Percentiles rank a stretch among this genome's conserved stretches.
phyloP scores from a whole-genome alignment of 2,888 invertebrate genomes.

The Aporophyla lueneburgensis region DNA sequence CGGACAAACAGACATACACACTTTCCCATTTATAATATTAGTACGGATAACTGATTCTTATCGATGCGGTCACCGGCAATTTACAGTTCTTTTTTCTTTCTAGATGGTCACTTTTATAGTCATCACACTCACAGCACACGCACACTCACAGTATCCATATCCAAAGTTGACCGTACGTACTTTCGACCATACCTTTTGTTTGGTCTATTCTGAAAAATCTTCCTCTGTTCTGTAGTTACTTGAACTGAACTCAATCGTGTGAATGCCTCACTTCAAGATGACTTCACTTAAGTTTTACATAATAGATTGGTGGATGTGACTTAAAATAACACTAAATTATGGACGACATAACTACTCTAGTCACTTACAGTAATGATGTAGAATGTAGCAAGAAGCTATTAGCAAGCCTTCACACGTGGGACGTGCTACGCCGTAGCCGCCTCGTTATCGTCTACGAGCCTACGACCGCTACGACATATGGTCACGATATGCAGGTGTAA shows the following conservation, averaged over 20 bases:
- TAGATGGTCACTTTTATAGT: neutral
- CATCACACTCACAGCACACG: neutral
- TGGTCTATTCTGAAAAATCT: too few relatives aligned
- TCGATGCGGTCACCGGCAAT: neutral
- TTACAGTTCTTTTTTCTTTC: neutral
- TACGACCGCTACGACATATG: constrained; percentile 55
- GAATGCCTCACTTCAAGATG: too few relatives aligned
- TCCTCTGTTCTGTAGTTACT: too few relatives aligned
- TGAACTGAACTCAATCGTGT: too few relatives aligned
- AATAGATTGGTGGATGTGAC: neutral
- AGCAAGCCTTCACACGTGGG: constrained; percentile 37
- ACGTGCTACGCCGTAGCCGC: constrained; percentile 54
- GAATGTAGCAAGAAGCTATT: constrained; percentile 34
- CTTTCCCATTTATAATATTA: too few relatives aligned
- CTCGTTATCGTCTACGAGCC: constrained; percentile 40
- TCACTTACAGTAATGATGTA: constrained; percentile 28
- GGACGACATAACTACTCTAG: constrained; percentile 24
- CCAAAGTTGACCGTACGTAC: neutral
- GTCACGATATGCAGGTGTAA: constrained; percentile 28
- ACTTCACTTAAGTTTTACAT: too few relatives aligned
- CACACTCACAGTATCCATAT: neutral
- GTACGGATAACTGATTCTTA: too few relatives aligned
- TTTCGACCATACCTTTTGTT: too few relatives aligned
- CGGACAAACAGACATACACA: too few relatives aligned
- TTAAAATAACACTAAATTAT: constrained; percentile 11